Percentiles rank a stretch among this genome's conserved stretches.
Evolutionary conservation across 2,888 invertebrate genomes (phyloP).

Genomic region (Cartodere bifasciata): DNA sequence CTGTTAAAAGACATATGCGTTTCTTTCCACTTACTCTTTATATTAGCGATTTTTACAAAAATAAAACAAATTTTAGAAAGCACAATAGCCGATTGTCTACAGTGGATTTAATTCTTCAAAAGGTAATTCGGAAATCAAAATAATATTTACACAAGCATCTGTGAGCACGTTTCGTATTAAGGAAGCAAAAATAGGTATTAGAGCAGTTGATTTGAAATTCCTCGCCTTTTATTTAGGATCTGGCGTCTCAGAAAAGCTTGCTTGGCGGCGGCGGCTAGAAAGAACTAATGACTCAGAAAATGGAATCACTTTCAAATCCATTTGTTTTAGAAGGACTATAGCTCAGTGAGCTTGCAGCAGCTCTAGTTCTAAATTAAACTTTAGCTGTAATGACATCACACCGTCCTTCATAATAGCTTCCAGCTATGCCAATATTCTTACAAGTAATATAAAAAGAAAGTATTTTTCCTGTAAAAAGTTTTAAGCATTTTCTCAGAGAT

Average conservation of each 20-base stretch:
- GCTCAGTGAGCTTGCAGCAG: slow-evolving; percentile 18
- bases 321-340: slow-evolving; percentile 25
- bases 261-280: not conserved
- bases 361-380: slow-evolving; percentile 20
- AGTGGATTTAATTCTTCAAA: too few species aligned
- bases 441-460: too few species aligned
- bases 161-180: slow-evolving; percentile 12
- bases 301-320: slow-evolving; percentile 31
- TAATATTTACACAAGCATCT: slow-evolving; percentile 10
- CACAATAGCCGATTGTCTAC: too few species aligned
- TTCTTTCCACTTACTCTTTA: too few species aligned
- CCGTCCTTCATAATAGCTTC: too few species aligned
- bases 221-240: slow-evolving; percentile 15
- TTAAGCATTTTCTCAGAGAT: too few species aligned
- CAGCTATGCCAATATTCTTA: too few species aligned
- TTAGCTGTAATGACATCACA: too few species aligned
- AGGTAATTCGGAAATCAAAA: slow-evolving; percentile 12
- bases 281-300: slow-evolving; percentile 32
- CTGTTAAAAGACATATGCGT: too few species aligned
- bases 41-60: too few species aligned
- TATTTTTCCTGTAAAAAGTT: too few species aligned
- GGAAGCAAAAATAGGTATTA: slow-evolving; percentile 4
- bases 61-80: too few species aligned
- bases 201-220: slow-evolving; percentile 16
- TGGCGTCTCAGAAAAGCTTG: not conserved